Evolutionary conservation across 1,140 invertebrate genomes (phyloP), one percentile per base, ranked within the genome.

Genomic region (Manduca sexta): DNA sequence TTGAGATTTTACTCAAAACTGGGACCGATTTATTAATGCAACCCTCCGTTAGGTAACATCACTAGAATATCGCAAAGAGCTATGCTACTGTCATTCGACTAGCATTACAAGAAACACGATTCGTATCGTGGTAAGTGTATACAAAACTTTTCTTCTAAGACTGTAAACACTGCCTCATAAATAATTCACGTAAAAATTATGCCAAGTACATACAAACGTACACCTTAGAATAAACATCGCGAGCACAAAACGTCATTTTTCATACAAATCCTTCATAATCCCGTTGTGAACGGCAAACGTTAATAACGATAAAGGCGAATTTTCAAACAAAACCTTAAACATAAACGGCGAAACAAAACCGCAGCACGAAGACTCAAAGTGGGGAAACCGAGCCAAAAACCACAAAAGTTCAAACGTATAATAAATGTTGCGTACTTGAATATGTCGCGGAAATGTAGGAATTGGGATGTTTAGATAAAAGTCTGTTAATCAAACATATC

Each of bases 331-430:
- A 43, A 43, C 40, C 17, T 12, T 10, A 43, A 7, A 30, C 8
- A 26, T 26, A 43, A 43, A 30, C 14, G 7, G 26, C 26, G 26
- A 30, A 30, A 43, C 8, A 43, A 43, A 15, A 30, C 41, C 41
- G 15, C 41, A 43, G 14, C 26, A 21, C 3, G 41, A 30, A 43
- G 41, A 8, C 41, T 21, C 13, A 30, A 31, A 43, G 26, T 21
- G 21, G 13, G 41, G 41, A 21, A 43, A 43, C 21, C n/a, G 41
- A 30, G 26, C 21, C 12, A 13, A 30, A 43, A 14, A 17, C 41
- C 41, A 21, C 41, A 43, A 43, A 43, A 43, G 21, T 43, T 43
- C 41, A 31, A 43, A 43, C 21, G 26, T 31, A 21, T 13, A 43
- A 43, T 43, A 43, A 30, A 30, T 15, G 21, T 26, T 15, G 17